Evolutionary conservation across 2,113 vertebrate genomes (phyloP).

Genomic region (Petroica traversi): DNA sequence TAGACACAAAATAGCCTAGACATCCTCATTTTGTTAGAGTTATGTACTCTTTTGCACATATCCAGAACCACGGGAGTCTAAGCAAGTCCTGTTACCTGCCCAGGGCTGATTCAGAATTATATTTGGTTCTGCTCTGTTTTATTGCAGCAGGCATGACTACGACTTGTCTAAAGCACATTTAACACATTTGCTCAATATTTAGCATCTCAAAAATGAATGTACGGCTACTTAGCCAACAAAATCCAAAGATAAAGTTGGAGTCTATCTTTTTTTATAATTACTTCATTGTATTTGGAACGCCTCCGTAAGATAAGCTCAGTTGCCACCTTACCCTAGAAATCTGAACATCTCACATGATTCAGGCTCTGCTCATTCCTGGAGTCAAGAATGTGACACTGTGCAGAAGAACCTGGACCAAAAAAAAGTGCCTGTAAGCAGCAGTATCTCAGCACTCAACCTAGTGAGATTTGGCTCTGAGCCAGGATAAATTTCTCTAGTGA

Average conservation of each 20-base stretch:
- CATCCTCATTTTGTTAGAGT: not conserved
- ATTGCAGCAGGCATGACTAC: not conserved
- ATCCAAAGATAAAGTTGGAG: not conserved
- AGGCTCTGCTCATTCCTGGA: not conserved
- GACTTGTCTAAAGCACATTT: not conserved
- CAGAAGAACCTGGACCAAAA: not conserved
- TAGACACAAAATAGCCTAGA: not conserved
- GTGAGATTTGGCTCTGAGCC: not conserved
- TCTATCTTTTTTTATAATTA: not conserved
- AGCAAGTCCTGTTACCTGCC: not conserved
- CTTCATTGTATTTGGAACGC: not conserved
- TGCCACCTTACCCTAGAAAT: not conserved
- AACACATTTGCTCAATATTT: not conserved
- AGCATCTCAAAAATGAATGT: not conserved
- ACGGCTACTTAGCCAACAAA: not conserved
- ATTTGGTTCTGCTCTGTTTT: not conserved
- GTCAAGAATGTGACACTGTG: not conserved
- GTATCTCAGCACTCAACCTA: not conserved
- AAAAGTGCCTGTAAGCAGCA: not conserved
- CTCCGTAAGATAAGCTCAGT: not conserved
- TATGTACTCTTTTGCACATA: not conserved
- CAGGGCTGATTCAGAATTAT: not conserved
- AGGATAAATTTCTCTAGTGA: not conserved
- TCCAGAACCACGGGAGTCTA: fast-evolving
- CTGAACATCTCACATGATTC: not conserved